Base-by-base conservation (phyloP, 1,140 invertebrate species). In the Zaprionus davidi region DNA sequence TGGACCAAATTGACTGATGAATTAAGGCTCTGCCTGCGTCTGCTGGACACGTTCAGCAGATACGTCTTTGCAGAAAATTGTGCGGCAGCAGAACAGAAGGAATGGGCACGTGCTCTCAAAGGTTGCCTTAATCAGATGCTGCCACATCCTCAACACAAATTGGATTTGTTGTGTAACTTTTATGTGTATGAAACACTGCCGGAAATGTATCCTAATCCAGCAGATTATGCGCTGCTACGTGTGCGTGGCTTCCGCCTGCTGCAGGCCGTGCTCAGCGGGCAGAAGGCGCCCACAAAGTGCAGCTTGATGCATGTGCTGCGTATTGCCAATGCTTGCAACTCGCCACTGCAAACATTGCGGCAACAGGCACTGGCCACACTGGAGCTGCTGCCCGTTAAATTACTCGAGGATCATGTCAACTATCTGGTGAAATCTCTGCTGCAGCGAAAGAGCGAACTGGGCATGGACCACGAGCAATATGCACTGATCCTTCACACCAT, bases 401-500 rank as follows among this genome's bases (percentile, higher is more conserved):
- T 65, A 24, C 60, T 76, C 57, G 67, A 76, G 6, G 22, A 36
- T 12, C 72, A 81, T 34, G 60, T 92, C 0, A 63, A 55, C 13
- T 57, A 78, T 5, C 49, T 84, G 26, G 66, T 92, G 1, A 15
- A 70, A 15, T 53, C 60, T 6, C 93, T 76, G 67, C 92, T 93
- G 12, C 71, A 71, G 9, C 93, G 94, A 20, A 92, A 83, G 31
- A 86, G 93, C 20, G 96, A 96, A 82, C 92, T 96, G 46, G 57
- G 93, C 34, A 81, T 96, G 51, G 96, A 96, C 78, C 87, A 93
- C 68, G 94, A 96, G 60, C 96, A 95, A 67, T 75, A 95, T 5
- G 93, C 94, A 1, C 58, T 95, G 5, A 84, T 93, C 49, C 76
- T 95, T 0, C 94, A 93, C 55, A 94, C 94, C 6, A 90, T 91